phyloP scores from a whole-genome alignment of 2,113 vertebrate genomes.

The Cyrtonyx montezumae region DNA sequence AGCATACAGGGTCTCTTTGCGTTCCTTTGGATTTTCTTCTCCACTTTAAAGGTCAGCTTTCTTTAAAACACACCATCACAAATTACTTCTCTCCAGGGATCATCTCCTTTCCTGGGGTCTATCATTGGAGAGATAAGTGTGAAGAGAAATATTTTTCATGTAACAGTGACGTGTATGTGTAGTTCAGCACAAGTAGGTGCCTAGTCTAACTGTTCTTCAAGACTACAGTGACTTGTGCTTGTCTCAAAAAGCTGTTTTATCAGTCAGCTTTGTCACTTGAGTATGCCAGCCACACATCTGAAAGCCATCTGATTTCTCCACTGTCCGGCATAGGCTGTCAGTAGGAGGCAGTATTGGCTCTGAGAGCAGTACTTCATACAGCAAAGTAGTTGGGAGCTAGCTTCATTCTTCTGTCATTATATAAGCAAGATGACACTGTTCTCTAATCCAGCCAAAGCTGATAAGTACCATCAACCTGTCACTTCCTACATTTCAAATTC shows the following conservation, averaged over 20 bases:
- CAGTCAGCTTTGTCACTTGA: neutral
- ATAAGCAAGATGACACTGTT: slow-evolving; percentile 87
- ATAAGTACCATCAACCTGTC: slow-evolving; percentile 91
- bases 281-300: accelerated
- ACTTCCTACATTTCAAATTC: slow-evolving; percentile 91
- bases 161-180: neutral
- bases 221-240: neutral
- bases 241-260: neutral
- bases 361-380: slow-evolving; percentile 47
- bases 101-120: neutral
- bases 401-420: slow-evolving; percentile 87
- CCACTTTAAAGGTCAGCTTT: slow-evolving; percentile 26
- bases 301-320: neutral
- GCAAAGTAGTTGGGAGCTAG: slow-evolving; percentile 77
- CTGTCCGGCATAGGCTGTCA: slow-evolving; percentile 32
- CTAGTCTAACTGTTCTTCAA: neutral
- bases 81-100: slow-evolving; percentile 29
- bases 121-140: neutral
- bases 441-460: slow-evolving; percentile 90
- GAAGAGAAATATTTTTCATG: neutral
- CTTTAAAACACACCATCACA: neutral
- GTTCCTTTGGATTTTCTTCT: neutral
- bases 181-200: neutral
- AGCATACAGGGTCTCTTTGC: neutral
- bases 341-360: slow-evolving; percentile 81